Conservation (phyloP, 2,797 vertebrate genomes). For the Bradypodion pumilum region DNA sequence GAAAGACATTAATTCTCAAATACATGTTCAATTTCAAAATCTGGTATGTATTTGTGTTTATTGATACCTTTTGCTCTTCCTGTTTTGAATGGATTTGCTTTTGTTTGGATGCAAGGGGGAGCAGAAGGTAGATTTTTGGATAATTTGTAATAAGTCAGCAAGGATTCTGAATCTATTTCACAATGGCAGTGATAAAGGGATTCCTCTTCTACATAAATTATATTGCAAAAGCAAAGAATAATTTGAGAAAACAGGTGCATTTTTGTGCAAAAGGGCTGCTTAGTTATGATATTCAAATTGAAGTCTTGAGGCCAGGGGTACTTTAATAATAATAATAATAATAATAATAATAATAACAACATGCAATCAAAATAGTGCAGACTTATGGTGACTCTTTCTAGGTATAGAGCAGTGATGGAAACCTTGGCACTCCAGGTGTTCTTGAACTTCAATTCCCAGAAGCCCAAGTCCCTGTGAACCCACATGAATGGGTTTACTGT, state of each 20-base stretch:
- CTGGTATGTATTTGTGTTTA: neutral
- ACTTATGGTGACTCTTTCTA: no score
- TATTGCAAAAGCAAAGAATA: neutral
- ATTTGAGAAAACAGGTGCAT: neutral
- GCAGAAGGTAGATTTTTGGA: neutral
- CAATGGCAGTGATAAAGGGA: neutral
- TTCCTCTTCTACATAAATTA: no score
- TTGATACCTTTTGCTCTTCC: neutral
- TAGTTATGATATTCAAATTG: neutral
- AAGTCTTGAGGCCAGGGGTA: no score
- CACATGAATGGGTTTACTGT: no score
- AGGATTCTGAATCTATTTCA: neutral
- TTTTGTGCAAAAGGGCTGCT: neutral
- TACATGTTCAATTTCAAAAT: neutral
- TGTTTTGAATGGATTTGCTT: neutral
- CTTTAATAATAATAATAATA: no score
- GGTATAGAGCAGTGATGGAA: no score
- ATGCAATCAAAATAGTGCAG: no score
- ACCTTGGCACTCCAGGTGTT: no score
- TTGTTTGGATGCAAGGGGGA: neutral
- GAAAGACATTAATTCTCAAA: constrained; percentile 45
- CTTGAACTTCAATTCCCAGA: no score
- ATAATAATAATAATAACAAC: no score
- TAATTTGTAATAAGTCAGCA: neutral
- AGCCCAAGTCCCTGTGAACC: no score